Evolutionary conservation across 2,113 vertebrate species (phyloP), one percentile per base, ranked within the genome.

Genomic region (Acanthisitta chloris): DNA sequence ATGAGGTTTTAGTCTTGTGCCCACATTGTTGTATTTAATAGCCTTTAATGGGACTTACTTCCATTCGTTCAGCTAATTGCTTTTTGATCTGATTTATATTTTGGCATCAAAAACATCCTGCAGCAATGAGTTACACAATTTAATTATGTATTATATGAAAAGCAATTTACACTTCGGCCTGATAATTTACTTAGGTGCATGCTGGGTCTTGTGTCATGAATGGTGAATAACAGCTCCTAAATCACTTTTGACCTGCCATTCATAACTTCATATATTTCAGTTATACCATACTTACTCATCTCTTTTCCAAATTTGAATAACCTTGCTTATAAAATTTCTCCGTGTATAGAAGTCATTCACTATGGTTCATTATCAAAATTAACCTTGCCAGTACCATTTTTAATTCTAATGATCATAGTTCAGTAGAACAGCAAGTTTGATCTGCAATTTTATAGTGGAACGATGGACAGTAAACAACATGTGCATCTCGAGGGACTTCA

Each of bases 61-160:
- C n/a, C 71, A 83, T 80, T 78, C 14, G 0, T 72, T 94, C 62
- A 86, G 38, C 36, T 96, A 93, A 95, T 93, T 92, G 85, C 66
- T 86, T 90, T 95, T 90, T 86, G 54, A 94, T 88, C 33, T 73
- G 79, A 93, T 96, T 94, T 93, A 70, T 94, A 80, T 73, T 88
- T 96, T 93, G 86, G 85, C 82, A 86, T 92, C 42, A 62, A 83
- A 90, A 95, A 86, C 82, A 88, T 92, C 85, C 94, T 90, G 36
- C 57, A 92, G 90, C 94, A 90, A 82, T 65, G 92, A 91, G 81
- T 92, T 94, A 92, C 31, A 62, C 67, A 88, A 92, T 93, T 92
- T 88, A 95, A 94, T 93, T 95, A 92, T 65, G 45, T 69, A 95
- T 92, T 83, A 83, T 91, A 81, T 49, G 77, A 96, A 91, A 86